phyloP scores from a whole-genome alignment of 2,888 invertebrate genomes.

The Cancer borealis region DNA sequence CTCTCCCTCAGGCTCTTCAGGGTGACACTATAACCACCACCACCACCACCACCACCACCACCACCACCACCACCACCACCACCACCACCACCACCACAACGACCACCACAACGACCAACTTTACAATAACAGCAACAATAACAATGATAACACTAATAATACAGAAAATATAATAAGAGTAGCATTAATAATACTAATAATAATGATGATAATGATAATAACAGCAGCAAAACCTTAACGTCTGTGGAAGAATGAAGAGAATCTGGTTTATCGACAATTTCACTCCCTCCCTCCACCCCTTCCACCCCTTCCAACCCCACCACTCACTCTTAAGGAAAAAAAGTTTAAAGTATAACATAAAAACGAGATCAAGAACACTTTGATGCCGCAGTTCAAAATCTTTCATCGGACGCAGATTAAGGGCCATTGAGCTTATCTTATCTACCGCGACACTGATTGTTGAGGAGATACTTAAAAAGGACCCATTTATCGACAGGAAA shows the following conservation, averaged over 20 bases:
- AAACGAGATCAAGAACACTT: not conserved
- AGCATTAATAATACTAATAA: too few species aligned
- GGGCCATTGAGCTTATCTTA: not conserved
- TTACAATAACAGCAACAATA: not conserved
- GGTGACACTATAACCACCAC: not conserved
- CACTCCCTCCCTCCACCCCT: not conserved
- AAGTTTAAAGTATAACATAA: not conserved
- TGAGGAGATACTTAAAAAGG: not conserved
- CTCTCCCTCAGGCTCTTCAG: not conserved
- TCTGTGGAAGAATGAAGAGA: too few species aligned
- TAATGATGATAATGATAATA: too few species aligned
- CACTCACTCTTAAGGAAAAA: not conserved
- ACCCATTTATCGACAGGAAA: not conserved
- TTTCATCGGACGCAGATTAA: not conserved
- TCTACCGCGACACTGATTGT: not conserved
- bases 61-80: not conserved
- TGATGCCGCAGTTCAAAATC: not conserved
- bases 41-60: constrained; percentile 3
- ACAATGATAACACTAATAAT: not conserved
- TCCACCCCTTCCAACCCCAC: not conserved
- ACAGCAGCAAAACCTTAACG: too few species aligned
- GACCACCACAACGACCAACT: not conserved
- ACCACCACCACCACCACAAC: not conserved
- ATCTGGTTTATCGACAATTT: not conserved
- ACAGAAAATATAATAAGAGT: too few species aligned